These are phyloP conservation scores for Oryzias javanicus DNA, from an alignment of 2,113 vertebrate genomes.

Conservation along the genomic window DNA sequence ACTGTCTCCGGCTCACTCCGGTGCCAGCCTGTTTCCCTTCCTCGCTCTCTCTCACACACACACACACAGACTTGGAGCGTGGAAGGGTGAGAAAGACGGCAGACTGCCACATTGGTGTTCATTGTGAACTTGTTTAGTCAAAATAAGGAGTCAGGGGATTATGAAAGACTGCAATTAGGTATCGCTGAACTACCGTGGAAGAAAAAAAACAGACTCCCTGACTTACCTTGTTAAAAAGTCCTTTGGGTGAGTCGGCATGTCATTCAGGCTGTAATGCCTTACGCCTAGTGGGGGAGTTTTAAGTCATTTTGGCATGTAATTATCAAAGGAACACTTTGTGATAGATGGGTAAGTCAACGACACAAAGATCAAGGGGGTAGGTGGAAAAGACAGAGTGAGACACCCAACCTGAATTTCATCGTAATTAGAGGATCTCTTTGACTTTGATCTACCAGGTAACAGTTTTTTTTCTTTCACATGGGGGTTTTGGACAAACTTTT, in stretches of 20 bases:
- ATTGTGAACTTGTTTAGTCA: slow-evolving; percentile 67
- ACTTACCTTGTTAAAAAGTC: slow-evolving; percentile 70
- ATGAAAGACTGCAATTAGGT: slow-evolving; percentile 74
- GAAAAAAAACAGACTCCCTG: slow-evolving; percentile 53
- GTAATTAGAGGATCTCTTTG: slow-evolving; percentile 67
- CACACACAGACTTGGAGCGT: slow-evolving; percentile 1
- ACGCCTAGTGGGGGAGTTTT: slow-evolving; percentile 64
- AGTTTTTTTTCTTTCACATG: slow-evolving; percentile 31
- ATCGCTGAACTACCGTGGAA: slow-evolving; percentile 47
- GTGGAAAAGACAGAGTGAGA: slow-evolving; percentile 44
- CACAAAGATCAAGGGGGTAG: slow-evolving; percentile 53
- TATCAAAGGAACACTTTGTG: slow-evolving; percentile 77
- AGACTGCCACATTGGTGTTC: slow-evolving; percentile 57
- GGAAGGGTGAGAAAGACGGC: slow-evolving; percentile 35
- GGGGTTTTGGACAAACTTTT: slow-evolving; percentile 11
- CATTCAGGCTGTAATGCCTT: slow-evolving; percentile 64
- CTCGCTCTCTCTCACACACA: slow-evolving; percentile 11
- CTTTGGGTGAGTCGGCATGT: slow-evolving; percentile 72
- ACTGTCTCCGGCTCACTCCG: slow-evolving; percentile 52
- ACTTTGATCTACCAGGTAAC: slow-evolving; percentile 55
- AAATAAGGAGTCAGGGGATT: slow-evolving; percentile 69
- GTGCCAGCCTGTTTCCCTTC: slow-evolving; percentile 29
- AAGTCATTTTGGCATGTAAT: slow-evolving; percentile 80
- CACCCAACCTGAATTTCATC: slow-evolving; percentile 46
- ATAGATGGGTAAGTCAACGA: slow-evolving; percentile 66